phyloP scores from a whole-genome alignment of 2,888 invertebrate species.

The Erebia palarica region DNA sequence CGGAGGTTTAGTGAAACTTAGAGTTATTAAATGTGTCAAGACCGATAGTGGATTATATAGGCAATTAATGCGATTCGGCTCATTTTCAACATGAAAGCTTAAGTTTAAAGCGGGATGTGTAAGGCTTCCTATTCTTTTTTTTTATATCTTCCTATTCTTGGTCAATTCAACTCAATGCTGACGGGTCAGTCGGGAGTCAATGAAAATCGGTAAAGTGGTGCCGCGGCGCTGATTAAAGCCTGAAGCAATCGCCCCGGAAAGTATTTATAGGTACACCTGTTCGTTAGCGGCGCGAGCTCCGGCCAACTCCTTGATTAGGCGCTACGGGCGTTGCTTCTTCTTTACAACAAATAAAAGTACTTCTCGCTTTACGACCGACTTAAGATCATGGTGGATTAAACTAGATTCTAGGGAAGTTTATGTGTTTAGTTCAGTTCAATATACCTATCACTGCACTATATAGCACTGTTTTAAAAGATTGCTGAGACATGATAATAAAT shows the following conservation, averaged over 20 bases:
- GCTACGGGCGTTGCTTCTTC: slow-evolving; percentile 76
- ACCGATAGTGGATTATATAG: too few relatives aligned
- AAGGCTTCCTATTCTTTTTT: too few relatives aligned
- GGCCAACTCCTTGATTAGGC: slow-evolving; percentile 82
- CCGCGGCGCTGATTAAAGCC: slow-evolving; percentile 80
- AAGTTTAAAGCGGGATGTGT: too few relatives aligned
- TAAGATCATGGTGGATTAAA: slow-evolving; percentile 45
- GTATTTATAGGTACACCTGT: slow-evolving; percentile 83
- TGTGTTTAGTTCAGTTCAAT: not conserved
- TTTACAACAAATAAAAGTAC: slow-evolving; percentile 77
- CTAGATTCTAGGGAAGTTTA: slow-evolving; percentile 13
- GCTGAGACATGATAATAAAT: too few relatives aligned
- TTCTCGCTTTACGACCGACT: slow-evolving; percentile 60
- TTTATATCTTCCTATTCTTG: too few relatives aligned
- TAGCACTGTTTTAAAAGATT: too few relatives aligned
- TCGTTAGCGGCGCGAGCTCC: slow-evolving; percentile 78
- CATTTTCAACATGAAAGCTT: too few relatives aligned
- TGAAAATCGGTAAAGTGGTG: slow-evolving; percentile 80
- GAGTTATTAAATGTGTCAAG: too few relatives aligned
- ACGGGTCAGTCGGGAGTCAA: slow-evolving; percentile 78
- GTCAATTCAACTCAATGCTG: slow-evolving; percentile 53
- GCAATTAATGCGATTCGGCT: too few relatives aligned
- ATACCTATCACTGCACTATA: too few relatives aligned
- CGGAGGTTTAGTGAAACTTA: too few relatives aligned
- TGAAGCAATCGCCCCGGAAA: slow-evolving; percentile 80